Evolutionary conservation across 2,113 vertebrate species (phyloP), one percentile per base, ranked within the genome.

Genomic region (Acanthochromis polyacanthus): DNA sequence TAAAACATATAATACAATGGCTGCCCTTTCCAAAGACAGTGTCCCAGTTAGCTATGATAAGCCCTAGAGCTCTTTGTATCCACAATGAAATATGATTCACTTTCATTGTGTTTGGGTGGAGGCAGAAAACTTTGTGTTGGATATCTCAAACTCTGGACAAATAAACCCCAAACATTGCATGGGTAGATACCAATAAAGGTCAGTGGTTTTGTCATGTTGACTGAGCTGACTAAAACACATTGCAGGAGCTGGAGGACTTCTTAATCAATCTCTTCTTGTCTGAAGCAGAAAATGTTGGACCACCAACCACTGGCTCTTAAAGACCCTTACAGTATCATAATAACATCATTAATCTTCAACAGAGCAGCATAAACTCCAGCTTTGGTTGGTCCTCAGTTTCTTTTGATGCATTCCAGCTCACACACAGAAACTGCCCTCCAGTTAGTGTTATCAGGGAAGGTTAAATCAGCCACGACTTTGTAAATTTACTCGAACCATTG

Each of bases 381-480:
- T 58, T 65, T 58, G 28, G 52, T 61, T 4, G 16, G 63, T 19
- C 30, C 36, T 23, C 32, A 45, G 23, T 25, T 86, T 77, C 46
- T 71, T 38, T 51, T 85, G 50, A 73, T 55, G 43, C 19, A 61
- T 63, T 82, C 79, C 75, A 70, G 58, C 28, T 55, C 81, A 46
- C 57, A 57, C 36, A 60, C 55, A 58, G 5, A 63, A 64, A 78
- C 52, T 72, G 70, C 51, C 15, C 70, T 77, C 40, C 57, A 11
- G 4, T 22, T 10, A 63, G 60, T 46, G 52, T 45, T 68, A 78
- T 67, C 80, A 77, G 62, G 48, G 5, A 60, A 80, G 74, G 71
- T 89, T 83, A 66, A 75, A 87, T 80, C 89, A 81, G 51, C 78
- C 15, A 4, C 62, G 57, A 62, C 78, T 84, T 56, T 72, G 19